Evolutionary conservation across 2,888 invertebrate genomes (phyloP), one percentile per base, ranked within the genome.

Genomic region (Ophonus ardosiacus): DNA sequence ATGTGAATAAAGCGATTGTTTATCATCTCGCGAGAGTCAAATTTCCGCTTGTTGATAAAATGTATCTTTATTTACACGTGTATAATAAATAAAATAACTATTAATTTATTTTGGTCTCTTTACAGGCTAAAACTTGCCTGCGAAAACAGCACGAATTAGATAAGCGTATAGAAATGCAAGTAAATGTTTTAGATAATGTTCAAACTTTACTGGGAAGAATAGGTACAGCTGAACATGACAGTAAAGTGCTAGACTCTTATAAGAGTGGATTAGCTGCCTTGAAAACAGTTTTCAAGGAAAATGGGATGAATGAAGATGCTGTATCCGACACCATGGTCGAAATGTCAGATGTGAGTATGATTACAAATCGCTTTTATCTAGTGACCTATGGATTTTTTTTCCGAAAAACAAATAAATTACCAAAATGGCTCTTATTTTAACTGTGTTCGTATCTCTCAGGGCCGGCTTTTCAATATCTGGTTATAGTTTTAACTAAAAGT

Each of bases 241-340:
- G 92, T 0, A 89, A 92, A 86, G 92, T 95, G 38, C 89, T 94
- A 21, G 93, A 93, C 86, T 93, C 94, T 0, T 94, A 92, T 89
- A 95, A 95, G 90, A 93, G 93, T 81, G 96, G 96, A 0, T 92
- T 95, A 0, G 92, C 94, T 86, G 94, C 96, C 0, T 92, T 97
- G 89, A 95, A 95, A 88, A 92, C 91, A 1, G 93, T 93, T 0
- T 93, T 95, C 88, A 93, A 94, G 76, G 93, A 93, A 4, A 93
- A 93, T 0, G 94, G 94, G 0, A 89, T 96, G 0, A 93, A 93
- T n/a, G 95, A 95, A 88, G 95, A 96, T 79, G 92, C 92, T 3
- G 95, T 96, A 0, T 93, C 93, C 87, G 94, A 96, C 87, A 94
- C 96, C 0, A 94, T 97, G 93, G 93, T 95, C 63, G 94, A 96